Percentiles rank a stretch among this genome's conserved stretches.
These are phyloP conservation scores for Lasioglossum lativentre DNA, from an alignment of 2,888 invertebrate genomes.

Conservation along the genomic window DNA sequence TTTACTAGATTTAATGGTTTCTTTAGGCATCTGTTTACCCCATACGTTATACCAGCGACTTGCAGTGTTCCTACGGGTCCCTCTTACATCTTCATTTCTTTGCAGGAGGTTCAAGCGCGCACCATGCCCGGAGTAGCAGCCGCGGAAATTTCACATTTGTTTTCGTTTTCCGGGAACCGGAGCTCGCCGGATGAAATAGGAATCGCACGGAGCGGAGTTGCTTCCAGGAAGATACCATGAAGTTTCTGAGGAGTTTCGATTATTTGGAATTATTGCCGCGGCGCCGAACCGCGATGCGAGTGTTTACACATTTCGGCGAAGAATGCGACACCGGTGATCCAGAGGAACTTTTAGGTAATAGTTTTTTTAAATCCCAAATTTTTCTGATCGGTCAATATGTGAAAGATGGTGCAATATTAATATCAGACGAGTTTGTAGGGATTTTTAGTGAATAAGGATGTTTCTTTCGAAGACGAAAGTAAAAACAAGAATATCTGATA, in stretches of 20 bases:
- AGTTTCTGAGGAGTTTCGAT: background rate
- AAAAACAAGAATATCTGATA: too few relatives aligned
- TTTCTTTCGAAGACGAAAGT: too few relatives aligned
- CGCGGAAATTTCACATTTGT: slow-evolving; percentile 76
- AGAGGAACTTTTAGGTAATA: background rate
- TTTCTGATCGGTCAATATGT: too few relatives aligned
- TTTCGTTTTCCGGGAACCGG: slow-evolving; percentile 59
- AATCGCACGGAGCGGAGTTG: slow-evolving; percentile 29
- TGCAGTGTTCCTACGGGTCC: background rate
- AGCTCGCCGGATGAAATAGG: slow-evolving; percentile 44
- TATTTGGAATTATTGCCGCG: slow-evolving; percentile 4
- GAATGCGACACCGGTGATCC: background rate
- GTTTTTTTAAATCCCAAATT: too few relatives aligned
- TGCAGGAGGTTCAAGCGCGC: slow-evolving; percentile 25
- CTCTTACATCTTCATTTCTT: slow-evolving; percentile 39
- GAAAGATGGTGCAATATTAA: too few relatives aligned
- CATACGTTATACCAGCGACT: background rate
- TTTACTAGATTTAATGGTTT: too few relatives aligned
- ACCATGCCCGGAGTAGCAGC: slow-evolving; percentile 17
- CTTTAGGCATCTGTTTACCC: background rate
- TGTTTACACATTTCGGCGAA: background rate
- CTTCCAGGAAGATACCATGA: background rate
- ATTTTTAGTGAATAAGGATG: too few relatives aligned
- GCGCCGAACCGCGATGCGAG: background rate
- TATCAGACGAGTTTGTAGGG: too few relatives aligned